Evolutionary conservation across 2,888 invertebrate species (phyloP).

Genomic region (Heterodera filipjevi): DNA sequence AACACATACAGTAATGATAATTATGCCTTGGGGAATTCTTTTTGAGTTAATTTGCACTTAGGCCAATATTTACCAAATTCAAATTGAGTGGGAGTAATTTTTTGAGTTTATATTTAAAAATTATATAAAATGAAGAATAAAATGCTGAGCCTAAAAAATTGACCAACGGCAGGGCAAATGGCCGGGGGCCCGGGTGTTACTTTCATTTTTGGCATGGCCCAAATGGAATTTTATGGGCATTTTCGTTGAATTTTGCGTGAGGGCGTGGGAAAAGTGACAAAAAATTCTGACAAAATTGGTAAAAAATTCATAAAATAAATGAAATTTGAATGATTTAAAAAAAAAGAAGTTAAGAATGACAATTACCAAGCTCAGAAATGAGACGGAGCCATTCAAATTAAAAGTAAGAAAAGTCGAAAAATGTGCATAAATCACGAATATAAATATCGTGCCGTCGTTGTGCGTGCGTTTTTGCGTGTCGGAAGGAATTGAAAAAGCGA

Average conservation of each 20-base stretch:
- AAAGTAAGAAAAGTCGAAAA: background rate
- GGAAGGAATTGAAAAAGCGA: background rate
- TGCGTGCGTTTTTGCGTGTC: background rate
- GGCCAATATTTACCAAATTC: no score
- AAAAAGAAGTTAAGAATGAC: no score
- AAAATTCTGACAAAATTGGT: background rate
- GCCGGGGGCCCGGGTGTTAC: background rate
- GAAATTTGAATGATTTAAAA: background rate
- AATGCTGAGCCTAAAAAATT: background rate
- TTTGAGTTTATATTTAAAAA: background rate
- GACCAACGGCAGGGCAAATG: background rate
- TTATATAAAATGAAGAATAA: background rate
- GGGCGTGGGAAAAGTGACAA: constrained; percentile 12
- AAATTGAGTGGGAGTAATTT: no score
- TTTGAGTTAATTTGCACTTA: background rate
- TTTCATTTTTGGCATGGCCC: background rate
- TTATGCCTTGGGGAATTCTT: constrained; percentile 1
- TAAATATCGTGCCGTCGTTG: background rate
- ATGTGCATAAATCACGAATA: background rate
- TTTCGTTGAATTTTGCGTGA: constrained; percentile 15
- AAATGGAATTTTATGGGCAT: background rate
- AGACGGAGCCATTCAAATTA: no score
- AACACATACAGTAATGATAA: background rate
- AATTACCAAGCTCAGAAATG: no score
- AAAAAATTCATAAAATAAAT: background rate